Base-by-base conservation (phyloP, 2,888 invertebrate species). In the Parnassius glacialis region DNA sequence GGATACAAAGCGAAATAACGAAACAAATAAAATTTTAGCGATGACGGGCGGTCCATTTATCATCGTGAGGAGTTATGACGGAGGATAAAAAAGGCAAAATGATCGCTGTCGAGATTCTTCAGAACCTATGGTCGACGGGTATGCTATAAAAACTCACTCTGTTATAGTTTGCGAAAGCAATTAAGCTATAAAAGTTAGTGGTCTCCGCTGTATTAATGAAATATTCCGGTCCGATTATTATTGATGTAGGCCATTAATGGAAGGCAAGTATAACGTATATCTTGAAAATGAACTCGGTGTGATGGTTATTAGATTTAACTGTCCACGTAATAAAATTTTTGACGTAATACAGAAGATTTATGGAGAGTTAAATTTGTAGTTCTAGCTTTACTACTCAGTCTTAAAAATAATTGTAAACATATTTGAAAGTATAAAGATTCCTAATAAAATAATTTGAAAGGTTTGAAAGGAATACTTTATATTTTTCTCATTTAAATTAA, bases 121-220 rank as follows among this genome's bases (percentile, higher is more conserved):
- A 71, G 76, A 76, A 75, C 78, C 75, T 77, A 75, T 72, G 72
- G 70, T 76, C 79, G 76, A 80, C 78, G 78, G 76, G 73, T 71
- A 72, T 68, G 78, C 75, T 76, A 82, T 90, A 90, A 90, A 88
- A 90, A 87, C 78, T 78, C 81, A 83, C 80, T 78, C 83, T 81
- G 86, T 84, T 87, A 87, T 86, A 87, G 83, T 88, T 90, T 86
- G 87, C 89, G 78, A 87, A 81, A 78, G 82, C 84, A 85, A 90
- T 90, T 89, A 90, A 85, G 88, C 82, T 84, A 84, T 90, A 86
- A 90, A 90, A 84, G 80, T 85, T 81, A 84, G 83, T 82, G 81
- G 81, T 78, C 80, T 80, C 79, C 74, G 77, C 83, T 80, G 82
- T 83, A 82, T 82, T 83, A 86, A 89, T 87, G 84, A 87, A 88